Base-by-base conservation (phyloP, 2,797 vertebrate genomes). In the Spheniscus humboldti region DNA sequence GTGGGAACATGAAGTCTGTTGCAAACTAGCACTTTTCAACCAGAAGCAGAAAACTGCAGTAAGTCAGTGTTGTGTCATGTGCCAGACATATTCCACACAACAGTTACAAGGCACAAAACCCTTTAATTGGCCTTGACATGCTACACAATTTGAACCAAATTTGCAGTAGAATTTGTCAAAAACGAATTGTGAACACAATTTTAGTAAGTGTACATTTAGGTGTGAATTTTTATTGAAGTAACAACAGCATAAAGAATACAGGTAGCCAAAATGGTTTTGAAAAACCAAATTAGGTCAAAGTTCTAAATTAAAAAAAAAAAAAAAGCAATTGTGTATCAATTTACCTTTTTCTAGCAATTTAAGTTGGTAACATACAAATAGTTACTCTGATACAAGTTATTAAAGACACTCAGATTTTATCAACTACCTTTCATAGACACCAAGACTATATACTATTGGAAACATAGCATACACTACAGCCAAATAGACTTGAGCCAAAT, bases 211-310 rank as follows among this genome's bases (percentile, higher is more conserved):
- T 99, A 99, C 99, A 99, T 99, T 98, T 98, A 98, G 98, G 98
- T 98, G 99, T 99, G 98, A 99, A 98, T 99, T 99, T 99, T 99
- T 99, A 99, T 99, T 99, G 98, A 99, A 99, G 99, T 99, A 99
- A 99, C 99, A 99, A 99, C 99, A 99, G 99, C 99, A 99, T 98
- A 98, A 99, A 99, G 98, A 99, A 99, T 99, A 99, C 99, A 99
- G 96, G 98, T 98, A 99, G 99, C 99, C 99, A 99, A 99, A 99
- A 99, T 98, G 97, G 98, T 98, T 98, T 96, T 98, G 98, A 99
- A 98, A 99, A 99, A 98, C 98, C 98, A 99, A 99, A 98, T 98
- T 98, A 98, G 98, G 98, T 99, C 98, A 97, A 97, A 98, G 93
- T 96, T 98, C 98, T 98, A 98, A 98, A 98, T 98, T 97, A 98